A percentile compares a stretch with the other conserved stretches of the same genome.
Conservation (phyloP, 2,888 invertebrate genomes). For the Schrankia costaestrigalis region DNA sequence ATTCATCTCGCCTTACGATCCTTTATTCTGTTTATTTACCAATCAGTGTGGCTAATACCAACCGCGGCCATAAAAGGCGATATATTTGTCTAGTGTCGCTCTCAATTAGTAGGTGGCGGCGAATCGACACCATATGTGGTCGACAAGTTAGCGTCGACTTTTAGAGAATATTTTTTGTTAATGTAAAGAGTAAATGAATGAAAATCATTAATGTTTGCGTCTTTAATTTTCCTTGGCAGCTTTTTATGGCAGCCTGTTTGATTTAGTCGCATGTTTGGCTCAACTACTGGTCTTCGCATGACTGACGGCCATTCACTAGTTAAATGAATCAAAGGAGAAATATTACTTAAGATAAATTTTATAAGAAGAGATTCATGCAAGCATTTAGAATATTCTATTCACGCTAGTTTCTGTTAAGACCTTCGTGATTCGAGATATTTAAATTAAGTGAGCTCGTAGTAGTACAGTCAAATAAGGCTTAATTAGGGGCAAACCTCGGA, state of each 20-base stretch:
- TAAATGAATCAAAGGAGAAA: slow-evolving; percentile 10
- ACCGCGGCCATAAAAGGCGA: slow-evolving; percentile 72
- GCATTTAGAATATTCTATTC: no score
- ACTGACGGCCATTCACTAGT: slow-evolving; percentile 4
- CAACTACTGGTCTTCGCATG: slow-evolving; percentile 6
- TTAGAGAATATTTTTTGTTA: slow-evolving; percentile 67
- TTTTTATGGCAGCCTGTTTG: slow-evolving; percentile 51
- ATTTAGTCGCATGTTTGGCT: slow-evolving; percentile 26
- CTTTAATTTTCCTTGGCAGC: slow-evolving; percentile 50
- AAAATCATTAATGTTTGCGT: slow-evolving; percentile 73
- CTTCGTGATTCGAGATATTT: no score
- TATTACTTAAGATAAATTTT: slow-evolving; percentile 6
- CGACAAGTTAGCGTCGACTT: slow-evolving; percentile 61
- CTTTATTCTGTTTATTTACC: slow-evolving; percentile 74
- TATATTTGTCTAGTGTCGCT: slow-evolving; percentile 76
- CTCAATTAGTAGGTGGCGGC: slow-evolving; percentile 72
- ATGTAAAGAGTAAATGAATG: slow-evolving; percentile 66
- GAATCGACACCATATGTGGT: slow-evolving; percentile 74
- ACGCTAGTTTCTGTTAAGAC: no score
- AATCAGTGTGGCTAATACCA: slow-evolving; percentile 70
- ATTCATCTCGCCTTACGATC: slow-evolving; percentile 68
- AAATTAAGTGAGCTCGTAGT: no score
- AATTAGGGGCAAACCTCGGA: no score
- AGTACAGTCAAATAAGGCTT: no score
- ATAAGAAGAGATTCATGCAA: slow-evolving; percentile 1